Evolutionary conservation across 2,113 vertebrate genomes (phyloP).

Genomic region (Sapajus apella): DNA sequence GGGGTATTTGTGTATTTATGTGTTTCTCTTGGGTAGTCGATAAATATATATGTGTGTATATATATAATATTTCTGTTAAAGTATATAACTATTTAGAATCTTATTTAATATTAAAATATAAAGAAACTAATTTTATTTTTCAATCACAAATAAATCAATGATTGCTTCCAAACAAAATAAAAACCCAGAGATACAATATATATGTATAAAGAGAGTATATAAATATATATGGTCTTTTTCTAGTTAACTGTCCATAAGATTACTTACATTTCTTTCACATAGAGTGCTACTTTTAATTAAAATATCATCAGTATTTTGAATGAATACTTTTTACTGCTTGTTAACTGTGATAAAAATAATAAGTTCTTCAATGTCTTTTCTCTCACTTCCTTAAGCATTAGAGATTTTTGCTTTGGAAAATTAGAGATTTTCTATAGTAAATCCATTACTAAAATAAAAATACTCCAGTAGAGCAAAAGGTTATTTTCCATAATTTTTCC

Average conservation of each 20-base stretch:
- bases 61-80: neutral
- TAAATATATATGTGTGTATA: neutral
- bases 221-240: neutral
- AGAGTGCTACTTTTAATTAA: neutral
- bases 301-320: neutral
- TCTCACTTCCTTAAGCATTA: neutral
- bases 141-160: neutral
- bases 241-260: neutral
- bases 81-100: neutral
- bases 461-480: neutral
- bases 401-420: slow-evolving; percentile 13
- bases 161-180: slow-evolving; percentile 1
- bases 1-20: neutral
- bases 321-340: neutral
- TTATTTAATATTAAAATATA: neutral
- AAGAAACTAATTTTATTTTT: neutral
- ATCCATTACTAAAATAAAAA: neutral
- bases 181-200: neutral
- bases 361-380: neutral
- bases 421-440: slow-evolving; percentile 28
- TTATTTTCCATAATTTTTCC: neutral
- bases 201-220: too few species aligned
- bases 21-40: neutral
- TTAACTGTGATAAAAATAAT: neutral
- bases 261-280: neutral